Evolutionary conservation across 2,797 vertebrate genomes (phyloP), one percentile per base, ranked within the genome.

Genomic region (Acestrorhynchus altus): DNA sequence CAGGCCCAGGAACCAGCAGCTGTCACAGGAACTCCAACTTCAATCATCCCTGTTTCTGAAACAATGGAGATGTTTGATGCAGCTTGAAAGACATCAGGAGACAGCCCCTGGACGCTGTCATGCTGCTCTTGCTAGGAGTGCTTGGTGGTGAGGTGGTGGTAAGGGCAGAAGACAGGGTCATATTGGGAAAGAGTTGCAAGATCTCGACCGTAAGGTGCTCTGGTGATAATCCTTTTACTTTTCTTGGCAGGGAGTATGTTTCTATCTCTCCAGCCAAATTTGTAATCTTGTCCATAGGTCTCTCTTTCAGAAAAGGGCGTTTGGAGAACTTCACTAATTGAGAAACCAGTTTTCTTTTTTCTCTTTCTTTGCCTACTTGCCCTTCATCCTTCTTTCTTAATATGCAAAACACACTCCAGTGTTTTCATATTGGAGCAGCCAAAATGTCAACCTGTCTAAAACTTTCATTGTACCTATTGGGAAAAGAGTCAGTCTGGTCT

Each of bases 1-100:
- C 63, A 51, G 18, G 42, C 54, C 77, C 26, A 28, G 57, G 18
- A 74, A 76, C 72, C 77, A 67, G 52, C 42, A 44, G 64, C 70
- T 73, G 72, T 83, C 78, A 52, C 44, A 68, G 40, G 57, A 69
- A 63, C 56, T 63, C 40, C 63, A 46, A 75, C 46, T 73, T 60
- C 59, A 72, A 72, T 81, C 66, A 76, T 76, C 63, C 49, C 31
- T n/a, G 40, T 69, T 72, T 78, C 49, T 46, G 12, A 78, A 57
- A 20, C 51, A 54, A 52, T 57, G 22, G 65, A 74, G 67, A 56
- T 12, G 8, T 59, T 31, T 22, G 42, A 80, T 42, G 59, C 18
- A 15, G 20, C 49, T 72, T 70, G 31, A 72, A 71, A 57, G 24
- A 47, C 15, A 44, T 69, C 4, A 63, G 8, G 4, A 66, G 47